A percentile compares a stretch with the other conserved stretches of the same genome.
Evolutionary conservation across 2,888 invertebrate species (phyloP).

Genomic region (Ormyrus thymus): DNA sequence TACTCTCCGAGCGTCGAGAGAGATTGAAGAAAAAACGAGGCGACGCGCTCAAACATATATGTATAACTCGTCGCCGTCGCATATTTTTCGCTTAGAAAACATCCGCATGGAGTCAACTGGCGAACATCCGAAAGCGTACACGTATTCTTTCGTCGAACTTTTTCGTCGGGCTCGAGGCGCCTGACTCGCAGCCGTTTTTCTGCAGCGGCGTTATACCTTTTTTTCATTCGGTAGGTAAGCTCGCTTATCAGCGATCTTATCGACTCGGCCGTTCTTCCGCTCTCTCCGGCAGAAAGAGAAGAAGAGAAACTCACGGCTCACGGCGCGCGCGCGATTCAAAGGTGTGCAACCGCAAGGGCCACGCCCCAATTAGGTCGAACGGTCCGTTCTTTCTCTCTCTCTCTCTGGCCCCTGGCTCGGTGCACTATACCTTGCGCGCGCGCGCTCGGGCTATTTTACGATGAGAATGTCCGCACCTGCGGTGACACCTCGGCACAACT

Average conservation of each 20-base stretch:
- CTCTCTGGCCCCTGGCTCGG: not conserved
- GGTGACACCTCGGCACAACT: constrained; percentile 67
- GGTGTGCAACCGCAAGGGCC: constrained; percentile 67
- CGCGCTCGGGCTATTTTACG: constrained; percentile 67
- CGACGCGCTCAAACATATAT: not conserved
- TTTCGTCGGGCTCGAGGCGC: not conserved
- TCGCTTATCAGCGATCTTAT: constrained; percentile 49
- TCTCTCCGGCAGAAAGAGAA: not conserved
- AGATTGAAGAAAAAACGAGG: not conserved
- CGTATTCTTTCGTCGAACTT: not conserved
- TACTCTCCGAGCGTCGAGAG: no score
- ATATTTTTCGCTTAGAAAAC: not conserved
- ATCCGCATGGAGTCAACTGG: no score
- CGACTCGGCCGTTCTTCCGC: constrained; percentile 41
- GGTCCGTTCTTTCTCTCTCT: constrained; percentile 60
- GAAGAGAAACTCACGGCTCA: not conserved
- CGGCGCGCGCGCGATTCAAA: constrained; percentile 58
- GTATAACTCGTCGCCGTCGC: not conserved
- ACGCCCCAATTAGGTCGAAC: constrained; percentile 73
- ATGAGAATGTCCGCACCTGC: constrained; percentile 74
- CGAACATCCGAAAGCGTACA: not conserved
- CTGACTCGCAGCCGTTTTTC: no score
- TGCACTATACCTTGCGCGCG: constrained; percentile 10
- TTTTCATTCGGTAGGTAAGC: constrained; percentile 27
- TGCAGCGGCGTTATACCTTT: no score